These are phyloP conservation scores for Ormyrus thymus DNA, from an alignment of 2,888 invertebrate genomes.

Conservation along the genomic window DNA sequence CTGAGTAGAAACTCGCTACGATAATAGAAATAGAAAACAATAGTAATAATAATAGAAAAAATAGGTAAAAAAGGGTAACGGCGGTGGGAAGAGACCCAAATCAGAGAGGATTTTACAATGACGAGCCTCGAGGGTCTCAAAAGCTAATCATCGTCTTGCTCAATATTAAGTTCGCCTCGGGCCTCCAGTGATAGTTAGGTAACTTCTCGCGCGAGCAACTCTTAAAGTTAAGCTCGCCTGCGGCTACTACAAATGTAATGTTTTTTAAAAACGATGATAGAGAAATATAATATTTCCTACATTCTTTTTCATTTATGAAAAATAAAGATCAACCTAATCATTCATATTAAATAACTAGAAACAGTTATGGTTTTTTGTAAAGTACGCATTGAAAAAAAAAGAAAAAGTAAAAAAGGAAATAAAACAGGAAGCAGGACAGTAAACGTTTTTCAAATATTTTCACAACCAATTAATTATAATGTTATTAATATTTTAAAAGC, in stretches of 20 bases:
- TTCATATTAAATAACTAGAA: too few relatives aligned
- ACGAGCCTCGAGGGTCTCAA: not conserved
- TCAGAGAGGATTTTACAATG: constrained; percentile 5
- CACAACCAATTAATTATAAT: too few relatives aligned
- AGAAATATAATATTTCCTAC: too few relatives aligned
- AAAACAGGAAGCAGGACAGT: not conserved
- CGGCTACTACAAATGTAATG: constrained; percentile 5
- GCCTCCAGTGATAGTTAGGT: constrained; percentile 19
- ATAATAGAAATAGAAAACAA: too few relatives aligned
- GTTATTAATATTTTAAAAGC: too few relatives aligned
- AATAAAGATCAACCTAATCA: too few relatives aligned
- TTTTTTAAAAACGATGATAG: too few relatives aligned
- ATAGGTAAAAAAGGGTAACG: not conserved
- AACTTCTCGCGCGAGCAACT: not conserved
- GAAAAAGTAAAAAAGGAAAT: constrained; percentile 11
- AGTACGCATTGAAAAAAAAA: not conserved
- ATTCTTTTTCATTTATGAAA: too few relatives aligned
- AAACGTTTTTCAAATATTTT: too few relatives aligned
- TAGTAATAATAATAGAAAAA: too few relatives aligned
- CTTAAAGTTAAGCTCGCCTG: not conserved
- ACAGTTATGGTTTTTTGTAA: too few relatives aligned
- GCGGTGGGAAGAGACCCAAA: not conserved
- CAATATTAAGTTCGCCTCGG: constrained; percentile 22
- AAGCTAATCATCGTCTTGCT: constrained; percentile 37
- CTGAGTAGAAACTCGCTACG: too few relatives aligned